Conservation (phyloP, 1,140 invertebrate species). For the Anastrepha ludens region DNA sequence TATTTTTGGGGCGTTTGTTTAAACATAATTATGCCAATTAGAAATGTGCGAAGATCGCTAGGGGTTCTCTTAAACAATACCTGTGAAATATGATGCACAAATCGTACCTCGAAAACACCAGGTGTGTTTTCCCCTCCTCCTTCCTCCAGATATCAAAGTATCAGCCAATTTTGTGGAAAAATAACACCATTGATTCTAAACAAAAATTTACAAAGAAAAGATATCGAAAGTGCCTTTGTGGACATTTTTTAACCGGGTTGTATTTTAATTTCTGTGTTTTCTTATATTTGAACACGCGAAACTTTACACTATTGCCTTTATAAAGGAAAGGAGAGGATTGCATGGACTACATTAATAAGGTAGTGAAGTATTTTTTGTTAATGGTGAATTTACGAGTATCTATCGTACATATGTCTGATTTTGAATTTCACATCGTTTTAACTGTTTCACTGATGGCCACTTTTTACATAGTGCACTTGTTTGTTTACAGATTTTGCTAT, state of each 20-base stretch:
- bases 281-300: neutral
- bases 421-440: too few relatives aligned
- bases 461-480: too few relatives aligned
- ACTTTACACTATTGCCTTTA: neutral
- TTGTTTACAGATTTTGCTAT: too few relatives aligned
- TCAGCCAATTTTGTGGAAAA: neutral
- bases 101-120: neutral
- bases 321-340: neutral
- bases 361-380: too few relatives aligned
- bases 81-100: conserved; percentile 29
- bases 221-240: neutral
- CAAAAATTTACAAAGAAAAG: neutral
- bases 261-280: neutral
- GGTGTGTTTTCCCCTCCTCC: neutral
- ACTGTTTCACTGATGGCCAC: too few relatives aligned
- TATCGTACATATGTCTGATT: too few relatives aligned
- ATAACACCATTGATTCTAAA: neutral
- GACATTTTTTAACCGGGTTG: neutral
- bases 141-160: neutral
- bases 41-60: conserved; percentile 29
- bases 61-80: conserved; percentile 23
- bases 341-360: neutral
- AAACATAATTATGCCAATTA: conserved; percentile 55
- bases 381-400: too few relatives aligned
- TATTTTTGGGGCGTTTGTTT: conserved; percentile 54